phyloP scores from a whole-genome alignment of 2,797 vertebrate genomes.

The Sebastiscus tertius region DNA sequence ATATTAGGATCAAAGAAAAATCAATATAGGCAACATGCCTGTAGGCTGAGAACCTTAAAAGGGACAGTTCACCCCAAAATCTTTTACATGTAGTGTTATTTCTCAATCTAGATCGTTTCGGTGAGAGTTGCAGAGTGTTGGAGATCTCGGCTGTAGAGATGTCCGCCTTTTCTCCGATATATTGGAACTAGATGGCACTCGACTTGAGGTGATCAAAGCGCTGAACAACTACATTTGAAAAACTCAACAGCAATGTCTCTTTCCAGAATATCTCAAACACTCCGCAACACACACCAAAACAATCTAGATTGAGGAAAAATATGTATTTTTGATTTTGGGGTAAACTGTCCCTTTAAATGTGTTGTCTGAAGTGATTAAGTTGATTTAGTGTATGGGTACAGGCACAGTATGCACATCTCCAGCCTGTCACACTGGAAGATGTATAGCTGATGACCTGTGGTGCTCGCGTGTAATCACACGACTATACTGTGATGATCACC shows the following conservation, averaged over 20 bases:
- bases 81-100: background rate
- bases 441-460: background rate
- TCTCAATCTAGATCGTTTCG: background rate
- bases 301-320: background rate
- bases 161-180: background rate
- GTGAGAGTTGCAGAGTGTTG: background rate
- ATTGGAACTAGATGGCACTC: background rate
- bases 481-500: slow-evolving; percentile 75
- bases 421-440: background rate
- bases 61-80: background rate
- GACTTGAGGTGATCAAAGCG: background rate
- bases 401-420: background rate
- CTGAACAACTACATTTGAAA: background rate
- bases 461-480: background rate
- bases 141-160: background rate
- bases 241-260: background rate
- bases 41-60: background rate
- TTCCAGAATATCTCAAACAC: background rate
- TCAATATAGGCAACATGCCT: background rate
- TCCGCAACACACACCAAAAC: background rate
- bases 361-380: background rate
- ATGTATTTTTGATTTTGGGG: background rate
- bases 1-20: background rate
- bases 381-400: background rate
- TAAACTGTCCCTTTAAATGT: background rate